Evolutionary conservation across 2,113 vertebrate species (phyloP).

Genomic region (Oncorhynchus nerka): DNA sequence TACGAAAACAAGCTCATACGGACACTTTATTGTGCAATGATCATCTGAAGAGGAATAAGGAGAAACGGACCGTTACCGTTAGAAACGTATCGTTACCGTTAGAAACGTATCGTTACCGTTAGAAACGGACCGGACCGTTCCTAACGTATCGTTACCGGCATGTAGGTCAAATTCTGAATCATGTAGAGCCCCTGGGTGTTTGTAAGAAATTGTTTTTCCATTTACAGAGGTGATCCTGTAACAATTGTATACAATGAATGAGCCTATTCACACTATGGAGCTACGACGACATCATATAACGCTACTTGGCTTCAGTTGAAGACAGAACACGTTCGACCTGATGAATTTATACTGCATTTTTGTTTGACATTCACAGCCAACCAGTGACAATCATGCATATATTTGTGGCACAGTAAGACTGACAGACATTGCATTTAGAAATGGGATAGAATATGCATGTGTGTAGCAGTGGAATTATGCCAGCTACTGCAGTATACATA

Average conservation of each 20-base stretch:
- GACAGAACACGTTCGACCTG: neutral
- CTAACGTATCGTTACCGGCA: neutral
- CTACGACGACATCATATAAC: neutral
- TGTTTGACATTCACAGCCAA: neutral
- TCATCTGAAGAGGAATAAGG: neutral
- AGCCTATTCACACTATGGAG: neutral
- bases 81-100: neutral
- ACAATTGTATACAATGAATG: neutral
- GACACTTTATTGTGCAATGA: neutral
- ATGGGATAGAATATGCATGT: neutral
- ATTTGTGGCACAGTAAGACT: neutral
- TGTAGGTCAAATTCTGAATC: neutral
- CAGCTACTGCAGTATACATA: slow-evolving; percentile 44
- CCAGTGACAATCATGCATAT: neutral
- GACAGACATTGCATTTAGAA: neutral
- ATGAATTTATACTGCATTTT: neutral
- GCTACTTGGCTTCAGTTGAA: neutral
- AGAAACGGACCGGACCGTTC: no score
- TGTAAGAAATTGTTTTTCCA: neutral
- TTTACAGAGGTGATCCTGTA: neutral
- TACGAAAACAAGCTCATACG: neutral
- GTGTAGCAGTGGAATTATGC: slow-evolving; percentile 42
- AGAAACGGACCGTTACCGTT: no score
- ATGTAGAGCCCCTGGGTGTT: neutral
- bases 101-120: neutral